A percentile compares a stretch with the other conserved stretches of the same genome.
phyloP scores from a whole-genome alignment of 2,888 invertebrate species.

The Cerastis leucographa region DNA sequence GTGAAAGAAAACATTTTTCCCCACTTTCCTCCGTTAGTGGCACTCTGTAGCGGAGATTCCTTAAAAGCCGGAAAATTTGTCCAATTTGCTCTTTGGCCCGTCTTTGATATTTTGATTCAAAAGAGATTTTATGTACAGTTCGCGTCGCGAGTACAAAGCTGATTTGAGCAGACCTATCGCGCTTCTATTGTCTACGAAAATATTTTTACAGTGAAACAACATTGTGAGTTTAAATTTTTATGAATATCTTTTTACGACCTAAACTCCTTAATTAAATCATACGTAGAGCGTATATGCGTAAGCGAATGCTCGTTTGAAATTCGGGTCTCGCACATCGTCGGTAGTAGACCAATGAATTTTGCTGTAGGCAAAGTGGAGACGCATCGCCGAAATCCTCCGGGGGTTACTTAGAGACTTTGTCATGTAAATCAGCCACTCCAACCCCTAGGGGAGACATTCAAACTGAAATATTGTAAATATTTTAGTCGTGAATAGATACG shows the following conservation, averaged over 20 bases:
- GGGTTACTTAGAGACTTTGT: constrained; percentile 85
- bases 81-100: constrained; percentile 77
- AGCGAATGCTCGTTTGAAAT: constrained; percentile 59
- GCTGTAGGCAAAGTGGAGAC: constrained; percentile 69
- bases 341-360: constrained; percentile 69
- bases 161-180: constrained; percentile 65
- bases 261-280: constrained; percentile 60
- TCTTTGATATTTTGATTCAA: constrained; percentile 81
- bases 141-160: constrained; percentile 70
- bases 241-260: constrained; percentile 29
- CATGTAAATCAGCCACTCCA: constrained; percentile 87
- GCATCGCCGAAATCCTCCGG: constrained; percentile 79
- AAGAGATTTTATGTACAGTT: constrained; percentile 73
- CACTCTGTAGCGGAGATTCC: constrained; percentile 72
- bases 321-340: constrained; percentile 60
- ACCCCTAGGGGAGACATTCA: constrained; percentile 79
- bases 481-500: constrained; percentile 77
- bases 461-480: constrained; percentile 86
- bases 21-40: constrained; percentile 71
- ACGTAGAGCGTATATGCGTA: constrained; percentile 42
- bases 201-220: constrained; percentile 35
- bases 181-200: constrained; percentile 57
- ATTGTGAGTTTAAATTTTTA: constrained; percentile 4
- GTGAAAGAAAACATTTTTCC: constrained; percentile 74
- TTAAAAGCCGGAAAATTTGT: constrained; percentile 84